phyloP scores from a whole-genome alignment of 2,888 invertebrate species.

The Gnatocerus cornutus region DNA sequence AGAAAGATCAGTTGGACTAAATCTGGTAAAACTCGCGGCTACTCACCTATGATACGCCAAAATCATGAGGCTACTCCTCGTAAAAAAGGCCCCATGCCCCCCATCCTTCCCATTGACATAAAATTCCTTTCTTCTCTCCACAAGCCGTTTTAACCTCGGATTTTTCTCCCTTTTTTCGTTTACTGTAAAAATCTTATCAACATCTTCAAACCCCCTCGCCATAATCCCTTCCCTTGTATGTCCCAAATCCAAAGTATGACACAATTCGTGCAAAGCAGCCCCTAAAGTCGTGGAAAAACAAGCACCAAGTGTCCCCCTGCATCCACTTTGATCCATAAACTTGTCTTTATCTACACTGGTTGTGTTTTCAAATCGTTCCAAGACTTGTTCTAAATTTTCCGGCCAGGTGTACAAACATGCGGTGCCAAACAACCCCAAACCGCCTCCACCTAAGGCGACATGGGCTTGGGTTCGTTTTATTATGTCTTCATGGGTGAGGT shows the following conservation, averaged over 20 bases:
- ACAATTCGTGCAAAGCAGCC: constrained; percentile 93
- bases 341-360: constrained; percentile 80
- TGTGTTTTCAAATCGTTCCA: constrained; percentile 74
- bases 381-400: constrained; percentile 78
- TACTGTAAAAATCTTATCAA: constrained; percentile 81
- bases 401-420: constrained; percentile 96
- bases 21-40: not conserved
- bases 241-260: constrained; percentile 95
- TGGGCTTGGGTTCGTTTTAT: constrained; percentile 83
- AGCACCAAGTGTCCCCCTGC: constrained; percentile 88
- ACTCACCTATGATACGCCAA: constrained; percentile 79
- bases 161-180: constrained; percentile 37
- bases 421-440: constrained; percentile 92
- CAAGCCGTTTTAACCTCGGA: constrained; percentile 27
- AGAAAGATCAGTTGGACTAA: too few species aligned
- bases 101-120: constrained; percentile 53
- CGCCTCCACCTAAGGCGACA: constrained; percentile 94
- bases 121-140: constrained; percentile 57
- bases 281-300: constrained; percentile 94
- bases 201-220: constrained; percentile 91
- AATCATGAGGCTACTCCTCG: constrained; percentile 78
- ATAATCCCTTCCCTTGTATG: constrained; percentile 94
- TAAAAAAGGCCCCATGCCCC: constrained; percentile 76
- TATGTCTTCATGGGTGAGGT: constrained; percentile 81
- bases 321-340: constrained; percentile 94